A percentile compares a stretch with the other conserved stretches of the same genome.
Conservation (phyloP, 2,888 invertebrate species). For the Drosophila mayaguana region DNA sequence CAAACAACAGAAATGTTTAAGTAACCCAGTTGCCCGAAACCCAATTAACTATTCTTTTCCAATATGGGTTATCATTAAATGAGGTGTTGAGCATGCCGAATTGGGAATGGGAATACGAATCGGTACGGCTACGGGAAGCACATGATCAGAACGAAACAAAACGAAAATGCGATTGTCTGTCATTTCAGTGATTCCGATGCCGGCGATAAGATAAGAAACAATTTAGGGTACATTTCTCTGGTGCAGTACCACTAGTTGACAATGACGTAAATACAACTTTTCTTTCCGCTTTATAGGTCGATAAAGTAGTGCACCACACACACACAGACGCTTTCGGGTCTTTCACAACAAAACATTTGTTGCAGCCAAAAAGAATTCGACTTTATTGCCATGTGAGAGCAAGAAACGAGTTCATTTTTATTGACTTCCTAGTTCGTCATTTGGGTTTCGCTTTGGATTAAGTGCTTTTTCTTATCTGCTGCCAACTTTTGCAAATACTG, state of each 20-base stretch:
- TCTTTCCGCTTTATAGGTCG: conserved; percentile 41
- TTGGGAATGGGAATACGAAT: conserved; percentile 24
- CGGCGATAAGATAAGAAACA: conserved; percentile 67
- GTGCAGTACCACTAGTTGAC: conserved; percentile 31
- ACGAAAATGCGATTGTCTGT: conserved; percentile 61
- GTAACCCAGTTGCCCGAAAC: conserved; percentile 62
- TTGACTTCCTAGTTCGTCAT: neutral
- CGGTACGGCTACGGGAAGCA: conserved; percentile 34
- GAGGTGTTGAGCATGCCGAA: conserved; percentile 46
- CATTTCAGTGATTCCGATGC: conserved; percentile 69
- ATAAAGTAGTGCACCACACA: neutral
- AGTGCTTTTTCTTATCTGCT: neutral
- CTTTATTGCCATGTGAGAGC: neutral
- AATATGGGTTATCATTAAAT: conserved; percentile 70
- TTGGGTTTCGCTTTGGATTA: neutral
- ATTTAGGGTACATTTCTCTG: conserved; percentile 9
- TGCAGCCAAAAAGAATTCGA: conserved; percentile 29
- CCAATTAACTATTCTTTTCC: conserved; percentile 48
- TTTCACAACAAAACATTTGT: conserved; percentile 61
- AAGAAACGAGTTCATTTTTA: neutral
- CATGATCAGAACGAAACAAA: conserved; percentile 46
- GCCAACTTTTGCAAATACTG: neutral
- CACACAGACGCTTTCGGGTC: conserved; percentile 28
- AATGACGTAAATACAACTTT: conserved; percentile 60
- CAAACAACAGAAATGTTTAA: conserved; percentile 54